These are phyloP conservation scores for Discoglossus pictus DNA, from an alignment of 2,797 vertebrate species.

Conservation along the genomic window DNA sequence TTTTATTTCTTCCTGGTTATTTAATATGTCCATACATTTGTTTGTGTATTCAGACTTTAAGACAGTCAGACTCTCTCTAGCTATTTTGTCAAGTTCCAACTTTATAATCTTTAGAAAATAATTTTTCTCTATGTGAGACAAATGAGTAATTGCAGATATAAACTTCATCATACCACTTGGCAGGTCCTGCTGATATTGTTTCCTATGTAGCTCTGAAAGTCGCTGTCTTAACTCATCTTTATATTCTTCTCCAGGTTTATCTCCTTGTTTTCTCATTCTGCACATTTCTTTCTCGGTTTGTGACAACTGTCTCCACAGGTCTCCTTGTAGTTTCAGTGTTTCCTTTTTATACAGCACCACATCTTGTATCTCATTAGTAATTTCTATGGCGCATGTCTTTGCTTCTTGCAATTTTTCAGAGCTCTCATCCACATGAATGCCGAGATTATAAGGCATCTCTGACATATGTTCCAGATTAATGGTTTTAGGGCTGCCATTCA, in stretches of 20 bases:
- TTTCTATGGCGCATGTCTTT: conserved; percentile 58
- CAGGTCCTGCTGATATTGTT: conserved; percentile 66
- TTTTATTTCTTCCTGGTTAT: conserved; percentile 58
- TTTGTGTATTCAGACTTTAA: conserved; percentile 64
- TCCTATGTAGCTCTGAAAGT: conserved; percentile 57
- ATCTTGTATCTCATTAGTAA: conserved; percentile 61
- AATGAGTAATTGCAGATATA: conserved; percentile 63
- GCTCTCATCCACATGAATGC: conserved; percentile 73
- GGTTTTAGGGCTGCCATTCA: conserved; percentile 54
- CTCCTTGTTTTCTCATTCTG: conserved; percentile 58
- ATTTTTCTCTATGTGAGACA: conserved; percentile 60
- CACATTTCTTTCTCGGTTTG: conserved; percentile 69
- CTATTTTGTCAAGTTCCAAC: conserved; percentile 65
- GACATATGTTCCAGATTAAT: conserved; percentile 70
- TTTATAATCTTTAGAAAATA: conserved; percentile 81
- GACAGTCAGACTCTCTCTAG: conserved; percentile 55
- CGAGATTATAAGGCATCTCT: conserved; percentile 59
- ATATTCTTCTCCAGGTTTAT: conserved; percentile 47
- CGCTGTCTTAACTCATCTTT: conserved; percentile 61
- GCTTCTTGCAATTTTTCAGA: conserved; percentile 65
- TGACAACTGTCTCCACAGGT: conserved; percentile 64
- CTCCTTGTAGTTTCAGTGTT: conserved; percentile 74
- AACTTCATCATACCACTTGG: conserved; percentile 70
- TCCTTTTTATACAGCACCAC: conserved; percentile 58
- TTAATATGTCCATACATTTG: conserved; percentile 46